These are phyloP conservation scores for Hirtodrosophila duncani DNA, from an alignment of 2,888 invertebrate genomes.

Conservation along the genomic window DNA sequence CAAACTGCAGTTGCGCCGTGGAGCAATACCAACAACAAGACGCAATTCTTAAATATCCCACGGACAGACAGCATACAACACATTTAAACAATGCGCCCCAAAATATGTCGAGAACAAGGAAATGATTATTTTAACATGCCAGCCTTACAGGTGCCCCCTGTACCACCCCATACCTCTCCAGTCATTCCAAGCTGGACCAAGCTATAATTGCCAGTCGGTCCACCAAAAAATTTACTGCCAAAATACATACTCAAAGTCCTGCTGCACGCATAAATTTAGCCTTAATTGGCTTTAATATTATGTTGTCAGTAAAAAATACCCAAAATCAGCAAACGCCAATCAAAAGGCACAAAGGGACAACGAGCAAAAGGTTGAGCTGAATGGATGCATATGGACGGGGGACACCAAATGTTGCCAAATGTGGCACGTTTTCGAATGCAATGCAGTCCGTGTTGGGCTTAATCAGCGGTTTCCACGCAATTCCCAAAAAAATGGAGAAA, in stretches of 20 bases:
- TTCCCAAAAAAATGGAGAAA: slow-evolving; percentile 49
- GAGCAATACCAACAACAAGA: slow-evolving; percentile 23
- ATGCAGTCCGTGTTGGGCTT: slow-evolving; percentile 67
- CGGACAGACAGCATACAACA: slow-evolving; percentile 24
- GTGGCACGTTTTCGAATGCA: slow-evolving; percentile 63
- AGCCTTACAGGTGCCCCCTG: slow-evolving; percentile 45
- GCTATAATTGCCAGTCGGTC: too few relatives aligned
- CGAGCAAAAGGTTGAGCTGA: slow-evolving; percentile 34
- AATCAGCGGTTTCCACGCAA: slow-evolving; percentile 65
- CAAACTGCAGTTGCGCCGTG: slow-evolving; percentile 61
- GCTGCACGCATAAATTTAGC: slow-evolving; percentile 70
- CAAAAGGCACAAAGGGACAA: slow-evolving; percentile 51
- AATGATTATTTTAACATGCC: slow-evolving; percentile 67
- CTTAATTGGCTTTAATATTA: slow-evolving; percentile 73
- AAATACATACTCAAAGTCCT: too few relatives aligned
- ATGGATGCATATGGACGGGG: slow-evolving; percentile 8
- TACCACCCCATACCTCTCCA: too few relatives aligned
- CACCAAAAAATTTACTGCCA: too few relatives aligned
- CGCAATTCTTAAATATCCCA: slow-evolving; percentile 24
- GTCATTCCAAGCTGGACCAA: too few relatives aligned
- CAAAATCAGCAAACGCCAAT: slow-evolving; percentile 51
- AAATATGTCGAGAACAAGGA: slow-evolving; percentile 62
- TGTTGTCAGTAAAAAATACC: slow-evolving; percentile 58
- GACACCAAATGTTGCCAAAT: slow-evolving; percentile 49
- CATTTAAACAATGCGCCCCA: slow-evolving; percentile 56